Evolutionary conservation across 35 echinoderm and acorn worm species (phyloP).

Genomic region (Strongylocentrotus purpuratus): DNA sequence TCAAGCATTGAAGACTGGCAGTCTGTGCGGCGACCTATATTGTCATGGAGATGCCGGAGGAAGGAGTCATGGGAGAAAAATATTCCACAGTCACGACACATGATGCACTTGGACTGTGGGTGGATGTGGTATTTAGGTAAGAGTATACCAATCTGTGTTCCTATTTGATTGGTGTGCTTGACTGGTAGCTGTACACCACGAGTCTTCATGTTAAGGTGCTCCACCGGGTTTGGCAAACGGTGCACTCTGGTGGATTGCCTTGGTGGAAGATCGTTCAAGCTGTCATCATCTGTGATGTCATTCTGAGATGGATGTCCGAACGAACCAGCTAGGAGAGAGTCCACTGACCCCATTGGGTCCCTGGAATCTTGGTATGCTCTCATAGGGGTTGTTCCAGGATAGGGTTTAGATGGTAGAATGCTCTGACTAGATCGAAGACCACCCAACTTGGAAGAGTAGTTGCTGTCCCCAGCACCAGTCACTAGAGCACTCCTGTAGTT

Average conservation of each 20-base stretch:
- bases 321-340: conserved; percentile 28
- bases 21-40: conserved; percentile 60
- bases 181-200: conserved; percentile 62
- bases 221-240: conserved; percentile 11
- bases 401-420: conserved; percentile 14
- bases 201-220: background rate
- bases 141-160: conserved; percentile 67
- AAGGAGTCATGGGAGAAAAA: conserved; percentile 73
- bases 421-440: conserved; percentile 8
- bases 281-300: background rate
- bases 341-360: background rate
- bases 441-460: background rate
- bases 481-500: background rate
- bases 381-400: background rate
- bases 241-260: background rate
- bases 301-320: background rate
- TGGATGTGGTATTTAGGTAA: conserved; percentile 65
- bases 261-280: background rate
- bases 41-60: conserved; percentile 69
- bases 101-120: conserved; percentile 72
- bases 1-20: conserved; percentile 59
- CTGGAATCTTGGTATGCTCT: conserved; percentile 19
- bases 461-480: background rate
- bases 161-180: conserved; percentile 50
- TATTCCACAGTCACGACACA: conserved; percentile 76